These are phyloP conservation scores for Polia nebulosa DNA, from an alignment of 2,888 invertebrate species.

Conservation along the genomic window DNA sequence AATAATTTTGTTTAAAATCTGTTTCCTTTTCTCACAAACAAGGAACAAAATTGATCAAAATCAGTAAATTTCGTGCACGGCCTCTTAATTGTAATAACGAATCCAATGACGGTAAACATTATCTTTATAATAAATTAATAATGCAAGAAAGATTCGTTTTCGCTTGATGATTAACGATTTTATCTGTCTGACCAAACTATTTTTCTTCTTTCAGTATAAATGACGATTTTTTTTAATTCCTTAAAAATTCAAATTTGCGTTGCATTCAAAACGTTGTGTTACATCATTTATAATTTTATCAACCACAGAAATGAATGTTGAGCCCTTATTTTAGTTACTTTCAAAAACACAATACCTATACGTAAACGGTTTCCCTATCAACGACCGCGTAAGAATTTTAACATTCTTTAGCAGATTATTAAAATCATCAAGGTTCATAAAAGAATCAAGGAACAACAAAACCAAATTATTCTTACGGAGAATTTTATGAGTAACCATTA, in stretches of 20 bases:
- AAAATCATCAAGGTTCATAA: slow-evolving; percentile 14
- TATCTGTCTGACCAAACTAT: not conserved
- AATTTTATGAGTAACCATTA: slow-evolving; percentile 27
- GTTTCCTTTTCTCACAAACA: no score
- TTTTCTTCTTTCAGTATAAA: slow-evolving; percentile 3
- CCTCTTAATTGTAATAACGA: not conserved
- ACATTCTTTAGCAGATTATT: slow-evolving; percentile 39
- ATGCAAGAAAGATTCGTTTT: not conserved
- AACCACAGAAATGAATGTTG: not conserved
- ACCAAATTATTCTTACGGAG: slow-evolving; percentile 17
- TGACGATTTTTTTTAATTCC: not conserved
- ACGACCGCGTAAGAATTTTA: slow-evolving; percentile 29
- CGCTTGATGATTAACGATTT: not conserved
- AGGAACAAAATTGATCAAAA: no score
- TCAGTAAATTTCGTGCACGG: no score
- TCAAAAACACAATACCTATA: slow-evolving; percentile 1
- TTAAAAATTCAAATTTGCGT: no score
- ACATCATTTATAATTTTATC: slow-evolving; percentile 1
- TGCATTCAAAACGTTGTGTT: not conserved
- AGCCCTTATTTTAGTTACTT: slow-evolving; percentile 1
- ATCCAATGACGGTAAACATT: not conserved
- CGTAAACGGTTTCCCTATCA: slow-evolving; percentile 18
- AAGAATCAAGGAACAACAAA: slow-evolving; percentile 23
- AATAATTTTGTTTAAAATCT: no score
- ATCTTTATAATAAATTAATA: not conserved